A percentile compares a stretch with the other conserved stretches of the same genome.
Conservation (phyloP, 2,797 vertebrate genomes). For the Takifugu ocellatus region DNA sequence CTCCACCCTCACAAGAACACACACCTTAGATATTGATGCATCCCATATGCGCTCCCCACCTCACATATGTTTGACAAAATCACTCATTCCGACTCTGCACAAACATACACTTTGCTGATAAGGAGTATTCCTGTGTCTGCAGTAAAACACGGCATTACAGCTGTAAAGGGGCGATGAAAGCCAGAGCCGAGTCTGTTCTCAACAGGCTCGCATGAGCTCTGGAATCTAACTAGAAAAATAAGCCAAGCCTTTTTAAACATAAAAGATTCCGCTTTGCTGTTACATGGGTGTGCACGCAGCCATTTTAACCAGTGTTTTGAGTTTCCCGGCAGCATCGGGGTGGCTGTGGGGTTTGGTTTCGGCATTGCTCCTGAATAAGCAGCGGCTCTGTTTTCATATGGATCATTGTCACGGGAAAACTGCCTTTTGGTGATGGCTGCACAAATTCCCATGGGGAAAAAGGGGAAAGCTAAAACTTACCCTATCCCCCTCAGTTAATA, state of each 20-base stretch:
- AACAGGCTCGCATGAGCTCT: slow-evolving; percentile 47
- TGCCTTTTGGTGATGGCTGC: no score
- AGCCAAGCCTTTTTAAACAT: slow-evolving; percentile 37
- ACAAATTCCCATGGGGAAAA: no score
- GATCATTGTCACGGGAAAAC: no score
- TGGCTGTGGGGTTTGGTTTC: no score
- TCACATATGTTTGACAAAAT: slow-evolving; percentile 33
- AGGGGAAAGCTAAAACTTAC: no score
- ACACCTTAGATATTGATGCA: slow-evolving; percentile 38
- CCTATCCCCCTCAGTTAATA: no score
- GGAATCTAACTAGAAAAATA: slow-evolving; percentile 49
- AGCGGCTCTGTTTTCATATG: no score
- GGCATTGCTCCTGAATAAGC: no score
- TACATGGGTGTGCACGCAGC: no score
- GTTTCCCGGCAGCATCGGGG: no score
- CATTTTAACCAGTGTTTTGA: no score
- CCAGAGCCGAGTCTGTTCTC: slow-evolving; percentile 52
- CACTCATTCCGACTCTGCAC: slow-evolving; percentile 24
- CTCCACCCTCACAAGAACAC: slow-evolving; percentile 32
- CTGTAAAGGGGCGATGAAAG: slow-evolving; percentile 68
- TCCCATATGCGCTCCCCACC: slow-evolving; percentile 28
- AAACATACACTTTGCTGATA: slow-evolving; percentile 27
- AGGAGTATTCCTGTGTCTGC: slow-evolving; percentile 60
- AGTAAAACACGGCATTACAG: slow-evolving; percentile 58
- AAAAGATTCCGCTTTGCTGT: not conserved